Evolutionary conservation across 2,888 invertebrate genomes (phyloP).

Genomic region (Clunio marinus): DNA sequence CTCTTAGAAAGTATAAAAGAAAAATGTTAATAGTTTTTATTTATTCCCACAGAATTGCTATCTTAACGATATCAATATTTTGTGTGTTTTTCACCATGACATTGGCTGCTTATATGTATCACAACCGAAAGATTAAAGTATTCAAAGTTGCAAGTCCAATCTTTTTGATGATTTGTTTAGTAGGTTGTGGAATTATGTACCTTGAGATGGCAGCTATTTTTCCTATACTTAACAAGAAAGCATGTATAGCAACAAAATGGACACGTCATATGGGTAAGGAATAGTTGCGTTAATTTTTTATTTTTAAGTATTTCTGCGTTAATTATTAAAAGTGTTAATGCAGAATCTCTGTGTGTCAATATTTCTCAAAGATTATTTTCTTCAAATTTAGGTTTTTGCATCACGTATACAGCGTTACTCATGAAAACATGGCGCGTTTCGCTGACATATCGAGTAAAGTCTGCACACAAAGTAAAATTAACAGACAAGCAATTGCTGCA

Average conservation of each 20-base stretch:
- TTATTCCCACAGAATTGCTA: constrained; percentile 62
- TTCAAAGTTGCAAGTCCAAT: constrained; percentile 92
- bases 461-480: constrained; percentile 85
- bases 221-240: constrained; percentile 75
- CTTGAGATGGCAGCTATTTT: constrained; percentile 93
- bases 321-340: too few relatives aligned
- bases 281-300: too few relatives aligned
- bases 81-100: constrained; percentile 74
- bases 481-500: constrained; percentile 89
- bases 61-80: constrained; percentile 72
- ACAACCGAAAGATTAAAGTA: constrained; percentile 78
- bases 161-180: constrained; percentile 82
- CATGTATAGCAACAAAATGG: constrained; percentile 90
- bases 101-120: constrained; percentile 74
- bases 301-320: too few relatives aligned
- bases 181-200: constrained; percentile 90
- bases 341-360: too few relatives aligned
- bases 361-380: too few relatives aligned
- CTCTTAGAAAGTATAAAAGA: neutral
- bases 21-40: constrained; percentile 34
- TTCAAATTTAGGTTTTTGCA: constrained; percentile 71
- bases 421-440: constrained; percentile 96
- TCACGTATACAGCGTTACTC: constrained; percentile 85
- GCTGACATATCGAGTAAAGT: constrained; percentile 86
- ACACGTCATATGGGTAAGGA: constrained; percentile 74